Conservation (phyloP, 2,113 vertebrate species). For the Microcebus ravelobensis region DNA sequence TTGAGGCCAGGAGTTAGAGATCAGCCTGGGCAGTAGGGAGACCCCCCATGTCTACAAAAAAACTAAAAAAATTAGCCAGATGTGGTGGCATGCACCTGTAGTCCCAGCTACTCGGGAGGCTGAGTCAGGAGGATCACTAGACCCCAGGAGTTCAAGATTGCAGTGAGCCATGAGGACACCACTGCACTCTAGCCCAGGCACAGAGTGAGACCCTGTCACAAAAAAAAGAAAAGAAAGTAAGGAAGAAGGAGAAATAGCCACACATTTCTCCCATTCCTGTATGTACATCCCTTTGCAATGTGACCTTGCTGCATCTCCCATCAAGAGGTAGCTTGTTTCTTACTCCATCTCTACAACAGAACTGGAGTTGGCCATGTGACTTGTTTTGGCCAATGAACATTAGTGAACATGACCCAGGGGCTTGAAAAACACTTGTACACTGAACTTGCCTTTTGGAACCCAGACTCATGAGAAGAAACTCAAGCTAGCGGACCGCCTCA, state of each 20-base stretch:
- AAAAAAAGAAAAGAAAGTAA: neutral
- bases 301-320: neutral
- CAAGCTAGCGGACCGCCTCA: neutral
- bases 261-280: neutral
- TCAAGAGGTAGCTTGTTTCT: neutral
- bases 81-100: no score
- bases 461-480: neutral
- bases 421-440: neutral
- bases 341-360: neutral
- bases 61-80: no score
- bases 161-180: no score
- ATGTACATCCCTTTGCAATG: neutral
- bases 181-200: neutral
- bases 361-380: neutral
- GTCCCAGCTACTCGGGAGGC: no score
- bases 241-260: neutral
- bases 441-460: neutral
- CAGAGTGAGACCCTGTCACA: neutral
- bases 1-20: no score
- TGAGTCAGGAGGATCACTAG: neutral
- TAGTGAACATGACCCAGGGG: neutral
- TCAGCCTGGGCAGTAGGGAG: no score
- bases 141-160: neutral
- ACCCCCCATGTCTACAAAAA: no score
- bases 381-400: conserved; percentile 35